A percentile compares a stretch with the other conserved stretches of the same genome.
Evolutionary conservation across 2,888 invertebrate species (phyloP).

Genomic region (Craniophora ligustri): DNA sequence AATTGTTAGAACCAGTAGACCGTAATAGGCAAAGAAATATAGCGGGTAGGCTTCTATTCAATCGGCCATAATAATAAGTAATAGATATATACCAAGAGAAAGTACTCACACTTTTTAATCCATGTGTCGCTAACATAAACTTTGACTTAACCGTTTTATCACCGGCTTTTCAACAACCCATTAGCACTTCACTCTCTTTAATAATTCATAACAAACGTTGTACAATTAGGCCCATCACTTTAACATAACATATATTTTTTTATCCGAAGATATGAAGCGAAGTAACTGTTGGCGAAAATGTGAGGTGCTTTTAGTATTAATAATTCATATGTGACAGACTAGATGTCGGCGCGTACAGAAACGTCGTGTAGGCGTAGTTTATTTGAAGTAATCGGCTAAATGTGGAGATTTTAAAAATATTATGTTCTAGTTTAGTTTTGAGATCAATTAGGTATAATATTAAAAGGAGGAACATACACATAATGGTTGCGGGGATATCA

Average conservation of each 20-base stretch:
- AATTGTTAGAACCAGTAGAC: too few species aligned
- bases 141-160: constrained; percentile 13
- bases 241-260: constrained; percentile 16
- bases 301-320: constrained; percentile 25
- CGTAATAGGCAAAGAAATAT: too few species aligned
- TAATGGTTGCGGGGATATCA: too few species aligned
- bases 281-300: constrained; percentile 7
- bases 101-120: background rate
- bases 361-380: too few species aligned
- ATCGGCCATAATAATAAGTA: too few species aligned
- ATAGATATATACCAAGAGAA: background rate
- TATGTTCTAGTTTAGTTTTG: too few species aligned
- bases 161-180: constrained; percentile 12
- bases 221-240: constrained; percentile 18
- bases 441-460: too few species aligned
- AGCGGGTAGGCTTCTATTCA: too few species aligned
- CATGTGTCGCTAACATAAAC: constrained; percentile 1
- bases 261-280: background rate
- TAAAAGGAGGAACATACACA: too few species aligned
- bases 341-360: too few species aligned
- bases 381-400: too few species aligned
- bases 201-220: constrained; percentile 31
- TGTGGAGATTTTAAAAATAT: too few species aligned
- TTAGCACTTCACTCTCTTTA: constrained; percentile 28
- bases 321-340: constrained; percentile 10